phyloP scores from a whole-genome alignment of 2,888 invertebrate species.

The Andrena chrysosceles region DNA sequence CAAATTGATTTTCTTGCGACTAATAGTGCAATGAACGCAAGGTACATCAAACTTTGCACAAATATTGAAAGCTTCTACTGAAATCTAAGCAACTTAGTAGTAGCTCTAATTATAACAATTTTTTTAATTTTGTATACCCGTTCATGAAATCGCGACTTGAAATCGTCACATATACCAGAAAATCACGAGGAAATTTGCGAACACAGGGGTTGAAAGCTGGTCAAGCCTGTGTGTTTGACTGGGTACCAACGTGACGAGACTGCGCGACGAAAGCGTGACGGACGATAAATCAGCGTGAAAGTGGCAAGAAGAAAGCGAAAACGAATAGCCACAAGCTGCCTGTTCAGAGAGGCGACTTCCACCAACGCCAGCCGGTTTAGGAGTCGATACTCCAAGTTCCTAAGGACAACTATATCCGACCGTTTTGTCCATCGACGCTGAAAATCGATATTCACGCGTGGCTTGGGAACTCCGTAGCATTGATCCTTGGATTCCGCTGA shows the following conservation, averaged over 20 bases:
- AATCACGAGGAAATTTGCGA: slow-evolving; percentile 10
- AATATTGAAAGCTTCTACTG: no score
- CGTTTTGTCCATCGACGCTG: neutral
- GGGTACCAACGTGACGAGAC: slow-evolving; percentile 18
- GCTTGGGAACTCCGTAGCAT: neutral
- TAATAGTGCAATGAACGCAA: no score
- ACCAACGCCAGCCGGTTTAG: slow-evolving; percentile 18
- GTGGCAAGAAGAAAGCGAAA: slow-evolving; percentile 8
- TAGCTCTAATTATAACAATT: no score
- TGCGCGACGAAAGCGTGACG: slow-evolving; percentile 27
- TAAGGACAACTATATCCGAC: neutral
- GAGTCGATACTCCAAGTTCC: slow-evolving; percentile 33
- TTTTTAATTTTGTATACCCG: no score
- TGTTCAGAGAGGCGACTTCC: no score
- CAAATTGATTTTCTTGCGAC: no score
- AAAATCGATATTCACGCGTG: slow-evolving; percentile 41
- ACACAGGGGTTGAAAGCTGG: neutral
- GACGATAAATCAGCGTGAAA: slow-evolving; percentile 45
- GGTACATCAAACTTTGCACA: no score
- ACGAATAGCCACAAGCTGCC: neutral
- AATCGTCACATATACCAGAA: neutral
- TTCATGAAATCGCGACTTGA: neutral
- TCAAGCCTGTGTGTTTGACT: slow-evolving; percentile 32
- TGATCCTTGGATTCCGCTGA: slow-evolving; percentile 14
- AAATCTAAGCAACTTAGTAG: no score